A percentile compares a stretch with the other conserved stretches of the same genome.
These are phyloP conservation scores for Zophobas atratus DNA, from an alignment of 1,140 invertebrate species.

Conservation along the genomic window DNA sequence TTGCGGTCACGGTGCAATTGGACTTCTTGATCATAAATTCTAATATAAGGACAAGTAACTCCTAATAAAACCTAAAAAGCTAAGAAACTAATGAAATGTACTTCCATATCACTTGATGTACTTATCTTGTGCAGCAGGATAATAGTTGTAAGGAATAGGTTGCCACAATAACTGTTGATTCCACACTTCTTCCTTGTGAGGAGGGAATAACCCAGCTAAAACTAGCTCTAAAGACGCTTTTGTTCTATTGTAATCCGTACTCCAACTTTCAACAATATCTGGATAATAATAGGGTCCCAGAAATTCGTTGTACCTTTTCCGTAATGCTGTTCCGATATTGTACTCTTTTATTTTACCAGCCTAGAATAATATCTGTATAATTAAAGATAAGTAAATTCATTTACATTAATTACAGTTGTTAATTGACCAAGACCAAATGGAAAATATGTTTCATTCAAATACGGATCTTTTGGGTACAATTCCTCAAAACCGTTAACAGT, in stretches of 20 bases:
- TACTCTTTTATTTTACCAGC: constrained; percentile 75
- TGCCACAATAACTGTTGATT: constrained; percentile 72
- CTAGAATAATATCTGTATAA: constrained; percentile 64
- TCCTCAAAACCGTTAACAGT: constrained; percentile 73
- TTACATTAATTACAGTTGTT: constrained; percentile 74
- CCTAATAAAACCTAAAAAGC: constrained; percentile 48
- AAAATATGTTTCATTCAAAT: constrained; percentile 75
- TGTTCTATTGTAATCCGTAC: constrained; percentile 70
- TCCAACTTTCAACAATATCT: constrained; percentile 57
- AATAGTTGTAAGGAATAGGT: constrained; percentile 68
- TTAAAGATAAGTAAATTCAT: too few relatives aligned
- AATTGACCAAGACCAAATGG: constrained; percentile 84
- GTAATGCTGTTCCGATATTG: constrained; percentile 73
- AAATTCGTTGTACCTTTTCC: constrained; percentile 74
- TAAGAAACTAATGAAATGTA: too few relatives aligned
- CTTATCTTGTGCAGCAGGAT: constrained; percentile 4
- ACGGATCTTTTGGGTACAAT: constrained; percentile 82
- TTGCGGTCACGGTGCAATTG: constrained; percentile 16
- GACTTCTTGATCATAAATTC: constrained; percentile 47
- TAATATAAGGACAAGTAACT: constrained; percentile 53
- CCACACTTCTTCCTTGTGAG: constrained; percentile 69
- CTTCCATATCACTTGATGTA: neutral
- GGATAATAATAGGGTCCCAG: constrained; percentile 72
- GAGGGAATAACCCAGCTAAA: constrained; percentile 71
- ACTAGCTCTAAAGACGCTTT: constrained; percentile 72